Evolutionary conservation across 2,888 invertebrate species (phyloP).

Genomic region (Tetragonisca angustula): DNA sequence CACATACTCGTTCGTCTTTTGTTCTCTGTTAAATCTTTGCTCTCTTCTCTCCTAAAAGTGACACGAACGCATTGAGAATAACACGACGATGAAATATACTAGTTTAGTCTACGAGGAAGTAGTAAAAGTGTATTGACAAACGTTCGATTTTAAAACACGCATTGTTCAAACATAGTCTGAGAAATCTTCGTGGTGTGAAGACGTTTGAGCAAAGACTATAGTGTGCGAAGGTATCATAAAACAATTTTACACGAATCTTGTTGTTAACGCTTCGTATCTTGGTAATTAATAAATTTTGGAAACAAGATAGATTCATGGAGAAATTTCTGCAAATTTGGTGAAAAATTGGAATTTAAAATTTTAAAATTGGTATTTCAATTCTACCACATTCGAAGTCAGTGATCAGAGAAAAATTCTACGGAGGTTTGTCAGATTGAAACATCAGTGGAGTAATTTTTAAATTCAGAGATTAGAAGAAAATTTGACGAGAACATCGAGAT

Average conservation of each 20-base stretch:
- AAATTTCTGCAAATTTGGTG: not conserved
- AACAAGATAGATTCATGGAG: not conserved
- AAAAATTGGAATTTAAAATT: too few relatives aligned
- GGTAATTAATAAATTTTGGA: not conserved
- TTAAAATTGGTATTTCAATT: too few relatives aligned
- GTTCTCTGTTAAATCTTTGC: not conserved
- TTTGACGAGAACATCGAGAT: too few relatives aligned
- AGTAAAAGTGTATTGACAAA: constrained; percentile 30
- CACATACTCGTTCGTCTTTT: not conserved
- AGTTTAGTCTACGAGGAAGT: constrained; percentile 23
- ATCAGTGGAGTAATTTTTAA: not conserved
- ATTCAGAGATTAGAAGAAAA: not conserved
- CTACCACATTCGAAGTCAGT: too few relatives aligned
- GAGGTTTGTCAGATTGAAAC: too few relatives aligned
- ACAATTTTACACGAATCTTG: not conserved
- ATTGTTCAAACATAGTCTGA: constrained; percentile 7
- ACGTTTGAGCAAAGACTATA: not conserved
- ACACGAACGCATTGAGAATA: not conserved
- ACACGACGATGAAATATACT: constrained; percentile 7
- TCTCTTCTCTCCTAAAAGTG: not conserved
- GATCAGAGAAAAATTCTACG: too few relatives aligned
- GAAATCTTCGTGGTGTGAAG: not conserved
- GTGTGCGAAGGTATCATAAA: not conserved
- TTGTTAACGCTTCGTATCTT: not conserved
- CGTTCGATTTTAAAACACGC: not conserved